A percentile compares a stretch with the other conserved stretches of the same genome.
Conservation (phyloP, 2,888 invertebrate genomes). For the Cheilosia urbana region DNA sequence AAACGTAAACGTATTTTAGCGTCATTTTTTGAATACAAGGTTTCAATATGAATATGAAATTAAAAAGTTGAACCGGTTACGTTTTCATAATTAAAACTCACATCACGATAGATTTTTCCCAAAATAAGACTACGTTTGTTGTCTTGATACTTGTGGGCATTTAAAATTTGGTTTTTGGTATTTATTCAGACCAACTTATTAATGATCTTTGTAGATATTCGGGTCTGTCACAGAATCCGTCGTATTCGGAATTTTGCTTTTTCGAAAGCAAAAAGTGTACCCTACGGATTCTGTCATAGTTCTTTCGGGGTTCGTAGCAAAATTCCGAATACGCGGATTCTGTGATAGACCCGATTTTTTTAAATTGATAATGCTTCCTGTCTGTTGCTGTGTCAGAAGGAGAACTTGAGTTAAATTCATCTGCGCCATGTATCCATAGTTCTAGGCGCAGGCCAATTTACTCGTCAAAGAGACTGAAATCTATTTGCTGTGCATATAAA, state of each 20-base stretch:
- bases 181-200: neutral
- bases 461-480: no score
- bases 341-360: no score
- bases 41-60: neutral
- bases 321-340: no score
- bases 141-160: neutral
- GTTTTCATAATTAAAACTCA: neutral
- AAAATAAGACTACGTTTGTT: neutral
- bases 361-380: neutral
- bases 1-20: slow-evolving; percentile 2
- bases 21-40: neutral
- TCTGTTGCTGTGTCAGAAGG: slow-evolving; percentile 1
- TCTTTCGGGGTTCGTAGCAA: no score
- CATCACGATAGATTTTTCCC: neutral
- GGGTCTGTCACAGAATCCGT: no score
- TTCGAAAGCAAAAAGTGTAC: no score
- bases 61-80: neutral
- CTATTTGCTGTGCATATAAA: no score
- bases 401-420: neutral
- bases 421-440: neutral
- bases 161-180: neutral
- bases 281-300: no score
- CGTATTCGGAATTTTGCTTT: no score
- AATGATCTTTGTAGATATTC: neutral
- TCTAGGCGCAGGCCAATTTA: no score